Base-by-base conservation (phyloP, 2,113 vertebrate genomes). In the Ceyx margarethae region DNA sequence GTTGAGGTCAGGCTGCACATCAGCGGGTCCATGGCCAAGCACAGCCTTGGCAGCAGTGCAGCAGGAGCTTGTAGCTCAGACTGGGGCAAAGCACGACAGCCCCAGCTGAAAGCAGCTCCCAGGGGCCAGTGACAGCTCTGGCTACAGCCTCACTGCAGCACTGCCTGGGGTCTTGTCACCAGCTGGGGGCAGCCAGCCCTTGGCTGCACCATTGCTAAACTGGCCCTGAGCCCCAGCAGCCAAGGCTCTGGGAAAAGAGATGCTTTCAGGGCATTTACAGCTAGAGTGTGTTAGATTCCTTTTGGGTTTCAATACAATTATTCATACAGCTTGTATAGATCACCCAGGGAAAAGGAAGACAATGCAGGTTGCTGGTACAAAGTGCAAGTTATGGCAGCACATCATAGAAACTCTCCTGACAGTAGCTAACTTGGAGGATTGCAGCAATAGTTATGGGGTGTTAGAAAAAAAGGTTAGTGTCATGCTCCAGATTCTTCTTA, bases 41-140 rank as follows among this genome's bases (percentile, higher is more conserved):
- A 19, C 22, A 57, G 57, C 35, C 26, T 10, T 9, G 17, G 23
- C 16, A 46, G 16, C 0, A 0, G 51, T 25, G 58, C 35, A 61
- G 33, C 48, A 68, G 75, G 58, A 73, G 29, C 15, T 72, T 72
- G 35, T 67, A 57, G 53, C 19, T 81, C 35, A 61, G 11, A 28
- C 1, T 4, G 28, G 33, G 51, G 11, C 21, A 72, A 72, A 51
- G 18, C 58, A 46, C 0, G 0, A 57, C 29, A 57, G 20, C 13
- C 20, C 9, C 37, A 31, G 37, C 46, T 81, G 58, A 66, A 67
- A 57, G 48, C 69, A 77, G 46, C 11, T 67, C 25, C 15, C 53
- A 9, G 31, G 66, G 48, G 35, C 20, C 22, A 28, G 40, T 8
- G 18, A 42, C 75, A 57, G 15, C 65, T 28, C 42, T 20, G 58